phyloP scores from a whole-genome alignment of 2,797 vertebrate species.

The Coccyzus lansbergi region DNA sequence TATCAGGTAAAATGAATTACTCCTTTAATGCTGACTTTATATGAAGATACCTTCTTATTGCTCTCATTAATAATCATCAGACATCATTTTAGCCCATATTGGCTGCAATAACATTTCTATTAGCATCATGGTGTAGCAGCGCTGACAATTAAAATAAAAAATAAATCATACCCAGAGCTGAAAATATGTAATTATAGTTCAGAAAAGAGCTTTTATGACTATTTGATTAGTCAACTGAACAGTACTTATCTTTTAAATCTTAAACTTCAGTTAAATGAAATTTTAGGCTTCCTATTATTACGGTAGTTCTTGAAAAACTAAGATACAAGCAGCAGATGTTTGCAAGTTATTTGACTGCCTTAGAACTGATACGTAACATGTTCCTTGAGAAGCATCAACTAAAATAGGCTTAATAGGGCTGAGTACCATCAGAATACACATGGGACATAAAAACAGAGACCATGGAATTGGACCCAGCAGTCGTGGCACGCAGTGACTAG shows the following conservation, averaged over 20 bases:
- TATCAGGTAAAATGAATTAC: conserved; percentile 85
- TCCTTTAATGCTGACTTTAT: conserved; percentile 86
- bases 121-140: conserved; percentile 80
- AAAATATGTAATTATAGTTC: conserved; percentile 82
- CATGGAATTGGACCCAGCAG: accelerated
- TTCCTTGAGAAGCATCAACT: background rate
- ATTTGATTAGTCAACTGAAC: conserved; percentile 82
- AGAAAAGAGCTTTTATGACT: conserved; percentile 82
- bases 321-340: background rate
- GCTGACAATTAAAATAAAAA: conserved; percentile 85
- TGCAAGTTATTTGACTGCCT: background rate
- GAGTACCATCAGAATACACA: background rate
- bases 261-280: conserved; percentile 59
- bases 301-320: background rate
- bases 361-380: background rate
- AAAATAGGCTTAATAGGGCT: background rate
- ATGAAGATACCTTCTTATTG: conserved; percentile 92
- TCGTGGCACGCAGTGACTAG: accelerated
- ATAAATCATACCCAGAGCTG: conserved; percentile 81
- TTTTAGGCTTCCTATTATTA: conserved; percentile 22
- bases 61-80: conserved; percentile 96
- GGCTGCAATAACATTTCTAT: conserved; percentile 90
- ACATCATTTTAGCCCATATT: conserved; percentile 85
- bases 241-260: conserved; percentile 73
- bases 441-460: background rate